Conservation (phyloP, 2,797 vertebrate genomes). For the Chiloscyllium punctatum region DNA sequence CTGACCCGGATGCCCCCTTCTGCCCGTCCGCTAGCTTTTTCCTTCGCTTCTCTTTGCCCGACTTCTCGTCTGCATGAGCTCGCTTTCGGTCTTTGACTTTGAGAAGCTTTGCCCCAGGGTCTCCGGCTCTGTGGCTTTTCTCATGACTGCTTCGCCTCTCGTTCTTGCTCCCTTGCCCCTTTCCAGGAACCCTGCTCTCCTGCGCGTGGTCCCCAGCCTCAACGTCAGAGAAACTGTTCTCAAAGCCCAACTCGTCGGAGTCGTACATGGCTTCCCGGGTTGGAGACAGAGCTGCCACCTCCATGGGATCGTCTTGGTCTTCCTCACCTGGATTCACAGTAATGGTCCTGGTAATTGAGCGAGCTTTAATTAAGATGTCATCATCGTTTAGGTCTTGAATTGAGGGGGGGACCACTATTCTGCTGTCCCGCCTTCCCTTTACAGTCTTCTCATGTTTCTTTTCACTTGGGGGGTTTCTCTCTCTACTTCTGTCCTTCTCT, state of each 20-base stretch:
- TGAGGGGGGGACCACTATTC: slow-evolving; percentile 80
- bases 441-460: slow-evolving; percentile 43
- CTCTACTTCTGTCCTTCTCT: slow-evolving; percentile 48
- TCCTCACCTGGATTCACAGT: slow-evolving; percentile 67
- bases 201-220: slow-evolving; percentile 44
- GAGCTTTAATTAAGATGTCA: slow-evolving; percentile 61
- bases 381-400: slow-evolving; percentile 88
- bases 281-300: slow-evolving; percentile 62
- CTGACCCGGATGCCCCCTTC: slow-evolving; percentile 46
- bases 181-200: slow-evolving; percentile 42
- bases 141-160: slow-evolving; percentile 40
- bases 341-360: slow-evolving; percentile 84
- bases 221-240: slow-evolving; percentile 48
- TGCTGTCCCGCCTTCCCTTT: slow-evolving; percentile 56
- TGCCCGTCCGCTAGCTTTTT: slow-evolving; percentile 44
- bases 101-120: not conserved
- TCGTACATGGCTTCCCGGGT: slow-evolving; percentile 60
- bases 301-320: slow-evolving; percentile 46
- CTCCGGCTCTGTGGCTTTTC: slow-evolving; percentile 41
- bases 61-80: slow-evolving; percentile 40
- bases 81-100: slow-evolving; percentile 48
- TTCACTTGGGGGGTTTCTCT: slow-evolving; percentile 39
- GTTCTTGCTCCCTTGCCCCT: slow-evolving; percentile 35
- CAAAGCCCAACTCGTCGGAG: slow-evolving; percentile 57
- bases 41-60: slow-evolving; percentile 45